These are phyloP conservation scores for Crossaster papposus DNA, from an alignment of 53 echinoderm and acorn worm genomes.

Conservation along the genomic window DNA sequence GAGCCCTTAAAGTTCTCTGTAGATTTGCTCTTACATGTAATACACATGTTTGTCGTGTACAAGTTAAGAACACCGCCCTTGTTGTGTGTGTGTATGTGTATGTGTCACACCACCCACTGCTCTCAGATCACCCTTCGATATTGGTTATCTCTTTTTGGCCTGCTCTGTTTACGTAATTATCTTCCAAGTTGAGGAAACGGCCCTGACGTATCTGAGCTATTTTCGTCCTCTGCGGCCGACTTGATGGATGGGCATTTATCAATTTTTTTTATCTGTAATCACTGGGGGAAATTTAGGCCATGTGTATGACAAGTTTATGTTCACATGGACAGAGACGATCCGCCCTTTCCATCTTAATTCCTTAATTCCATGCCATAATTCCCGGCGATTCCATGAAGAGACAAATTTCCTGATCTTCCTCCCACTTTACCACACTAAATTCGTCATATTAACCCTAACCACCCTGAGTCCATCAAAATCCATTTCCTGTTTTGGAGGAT, in stretches of 20 bases:
- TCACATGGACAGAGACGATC: neutral
- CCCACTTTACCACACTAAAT: too few relatives aligned
- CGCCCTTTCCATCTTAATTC: too few relatives aligned
- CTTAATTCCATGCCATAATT: too few relatives aligned
- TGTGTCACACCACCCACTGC: neutral
- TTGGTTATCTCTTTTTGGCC: conserved; percentile 2
- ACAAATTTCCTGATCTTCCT: too few relatives aligned
- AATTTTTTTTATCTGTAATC: neutral
- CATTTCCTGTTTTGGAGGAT: too few relatives aligned
- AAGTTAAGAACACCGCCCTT: neutral
- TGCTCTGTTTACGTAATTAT: conserved; percentile 12
- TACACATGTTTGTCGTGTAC: neutral
- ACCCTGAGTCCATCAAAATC: too few relatives aligned
- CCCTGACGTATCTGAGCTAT: neutral
- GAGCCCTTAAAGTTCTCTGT: too few relatives aligned
- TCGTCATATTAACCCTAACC: too few relatives aligned
- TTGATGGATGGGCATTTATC: conserved; percentile 6
- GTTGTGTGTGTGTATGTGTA: too few relatives aligned
- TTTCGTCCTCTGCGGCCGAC: neutral
- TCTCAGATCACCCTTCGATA: neutral
- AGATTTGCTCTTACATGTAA: too few relatives aligned
- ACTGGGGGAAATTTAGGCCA: neutral
- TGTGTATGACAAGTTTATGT: neutral
- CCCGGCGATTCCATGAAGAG: too few relatives aligned
- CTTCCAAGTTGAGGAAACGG: neutral